Evolutionary conservation across 2,797 vertebrate genomes (phyloP), one percentile per base, ranked within the genome.

Genomic region (Saxicola maurus): DNA sequence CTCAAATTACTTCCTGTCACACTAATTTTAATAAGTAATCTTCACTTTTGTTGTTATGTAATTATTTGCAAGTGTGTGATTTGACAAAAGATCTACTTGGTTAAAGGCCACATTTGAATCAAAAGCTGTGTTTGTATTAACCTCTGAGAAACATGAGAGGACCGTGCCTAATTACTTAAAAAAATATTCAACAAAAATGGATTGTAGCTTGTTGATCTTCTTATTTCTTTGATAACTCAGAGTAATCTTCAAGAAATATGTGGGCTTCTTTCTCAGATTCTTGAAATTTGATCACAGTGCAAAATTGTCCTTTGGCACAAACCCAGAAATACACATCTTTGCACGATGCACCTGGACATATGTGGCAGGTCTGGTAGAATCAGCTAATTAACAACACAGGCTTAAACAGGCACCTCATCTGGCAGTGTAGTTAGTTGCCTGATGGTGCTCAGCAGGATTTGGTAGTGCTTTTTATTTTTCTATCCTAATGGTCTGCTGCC

Each of bases 391-490:
- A 98, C 97, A 98, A 97, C 96, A 97, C 97, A 97, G 97, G 97
- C 97, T 98, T 98, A 98, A 98, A 98, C 98, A 98, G 97, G 97
- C 98, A 98, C 97, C 98, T 98, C 97, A 98, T 98, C 97, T 98
- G 97, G 97, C 97, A 97, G 96, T 96, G 96, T 96, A 97, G 97
- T 97, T 97, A 98, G 97, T 97, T 97, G 97, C 97, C 98, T 98
- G 97, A 98, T 98, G 97, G 97, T 96, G 97, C 98, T 97, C 97
- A 98, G 98, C 97, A 94, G 97, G 97, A 94, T 95, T 95, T 97
- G 97, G 97, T 98, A 97, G 97, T 97, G 97, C 97, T 98, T 98
- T 98, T 98, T 97, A 97, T 98, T 98, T 98, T 97, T 97, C 97
- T 96, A 71, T 97, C 96, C 97, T 98, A 98, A 98, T 98, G 97